Conservation (phyloP, 1,140 invertebrate species). For the Drosophila bocqueti region DNA sequence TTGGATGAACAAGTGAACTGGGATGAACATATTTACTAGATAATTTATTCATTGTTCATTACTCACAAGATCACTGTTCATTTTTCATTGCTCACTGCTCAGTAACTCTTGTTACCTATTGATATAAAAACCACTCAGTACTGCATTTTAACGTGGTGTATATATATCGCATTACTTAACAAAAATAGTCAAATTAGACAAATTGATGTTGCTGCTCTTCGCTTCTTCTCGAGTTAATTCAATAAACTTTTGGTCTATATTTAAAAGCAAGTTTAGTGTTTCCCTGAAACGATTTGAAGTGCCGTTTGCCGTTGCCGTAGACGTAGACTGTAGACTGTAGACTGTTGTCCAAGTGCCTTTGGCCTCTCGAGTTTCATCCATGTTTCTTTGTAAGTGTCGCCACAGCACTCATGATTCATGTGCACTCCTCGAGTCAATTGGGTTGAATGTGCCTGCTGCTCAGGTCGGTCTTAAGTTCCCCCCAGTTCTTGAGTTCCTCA, state of each 20-base stretch:
- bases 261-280: constrained; percentile 28
- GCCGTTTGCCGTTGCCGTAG: background rate
- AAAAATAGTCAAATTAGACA: constrained; percentile 1
- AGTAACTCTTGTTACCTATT: background rate
- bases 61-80: too few species aligned
- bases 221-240: constrained; percentile 10
- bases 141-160: background rate
- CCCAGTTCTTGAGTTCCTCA: constrained; percentile 1
- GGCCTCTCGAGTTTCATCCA: constrained; percentile 41
- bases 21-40: background rate
- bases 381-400: constrained; percentile 48
- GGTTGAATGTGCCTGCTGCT: constrained; percentile 25
- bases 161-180: background rate
- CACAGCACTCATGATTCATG: constrained; percentile 42
- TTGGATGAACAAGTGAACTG: background rate
- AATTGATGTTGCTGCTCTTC: background rate
- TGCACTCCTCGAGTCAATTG: constrained; percentile 42
- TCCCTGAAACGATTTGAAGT: constrained; percentile 31
- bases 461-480: constrained; percentile 17
- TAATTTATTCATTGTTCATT: background rate
- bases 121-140: background rate
- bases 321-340: background rate
- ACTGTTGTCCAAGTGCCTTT: constrained; percentile 23
- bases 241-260: constrained; percentile 40
- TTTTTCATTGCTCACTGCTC: background rate